Conservation (phyloP, 2,888 invertebrate genomes). For the Apodemia duryi region DNA sequence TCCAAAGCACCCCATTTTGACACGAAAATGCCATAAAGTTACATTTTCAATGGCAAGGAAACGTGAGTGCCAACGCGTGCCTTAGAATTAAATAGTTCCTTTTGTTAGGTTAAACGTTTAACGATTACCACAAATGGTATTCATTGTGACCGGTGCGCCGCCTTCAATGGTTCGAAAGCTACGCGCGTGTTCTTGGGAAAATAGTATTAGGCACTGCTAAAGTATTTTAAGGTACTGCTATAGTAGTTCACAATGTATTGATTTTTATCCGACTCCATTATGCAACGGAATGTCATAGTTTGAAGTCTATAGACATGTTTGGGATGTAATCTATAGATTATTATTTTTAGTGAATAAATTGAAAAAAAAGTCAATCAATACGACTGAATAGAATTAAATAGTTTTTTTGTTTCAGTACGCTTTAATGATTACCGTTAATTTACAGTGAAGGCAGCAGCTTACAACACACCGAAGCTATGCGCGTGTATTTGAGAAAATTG, state of each 20-base stretch:
- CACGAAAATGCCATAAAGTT: conserved; percentile 41
- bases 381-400: no score
- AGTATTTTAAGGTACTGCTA: not conserved
- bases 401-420: no score
- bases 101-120: conserved; percentile 60
- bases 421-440: no score
- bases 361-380: no score
- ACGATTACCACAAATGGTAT: conserved; percentile 54
- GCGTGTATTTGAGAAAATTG: no score
- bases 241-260: not conserved
- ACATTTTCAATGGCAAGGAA: conserved; percentile 48
- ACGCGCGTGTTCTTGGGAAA: not conserved
- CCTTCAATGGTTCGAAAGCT: conserved; percentile 6
- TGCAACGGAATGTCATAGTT: no score
- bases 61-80: conserved; percentile 57
- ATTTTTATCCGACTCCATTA: no score
- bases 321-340: no score
- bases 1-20: conserved; percentile 25
- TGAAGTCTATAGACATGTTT: no score
- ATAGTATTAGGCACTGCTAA: not conserved
- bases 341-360: no score
- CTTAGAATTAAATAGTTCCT: conserved; percentile 68
- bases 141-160: conserved; percentile 44
- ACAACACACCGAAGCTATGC: no score
- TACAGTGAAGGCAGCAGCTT: no score